Evolutionary conservation across 2,888 invertebrate genomes (phyloP), one percentile per base, ranked within the genome.

Genomic region (Nemoura dubitans): DNA sequence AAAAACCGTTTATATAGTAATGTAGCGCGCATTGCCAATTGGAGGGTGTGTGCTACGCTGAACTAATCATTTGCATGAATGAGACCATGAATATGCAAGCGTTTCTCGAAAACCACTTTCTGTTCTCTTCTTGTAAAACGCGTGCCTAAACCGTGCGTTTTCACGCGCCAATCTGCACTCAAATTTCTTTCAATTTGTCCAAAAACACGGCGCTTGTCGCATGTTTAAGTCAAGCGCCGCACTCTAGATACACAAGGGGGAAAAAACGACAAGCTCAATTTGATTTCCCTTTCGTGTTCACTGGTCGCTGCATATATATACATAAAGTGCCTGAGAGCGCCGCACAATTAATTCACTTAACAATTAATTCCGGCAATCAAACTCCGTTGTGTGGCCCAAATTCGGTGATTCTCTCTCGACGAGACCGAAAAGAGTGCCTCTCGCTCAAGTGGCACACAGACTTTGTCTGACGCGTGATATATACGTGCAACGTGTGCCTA

Each of bases 51-150:
- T 3, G n/a, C n/a, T n/a, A 59, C 1, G 59, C 59, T 21, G 59
- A 59, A 59, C 59, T 59, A 59, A 59, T 59, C 16, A 59, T 59
- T 59, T 59, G 59, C 59, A 59, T 59, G 59, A 59, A 59, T 59
- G 59, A 10, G 59, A 59, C 21, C 59, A 59, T 59, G 59, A 10
- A 59, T 59, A 21, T 59, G 59, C 59, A 59, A 59, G 59, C 14
- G 59, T 59, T 36, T 36, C 59, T 1, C 59, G 59, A 21, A 59
- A 21, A 36, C 36, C 3, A 59, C 59, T 59, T 59, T 59, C 59
- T 59, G 59, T 59, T 59, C 59, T 59, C 14, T 59, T 59, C 59
- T 36, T 36, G 3, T 6, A 3, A 6, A 36, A 36, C 36, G 10
- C 3, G 14, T n/a, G 14, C 10, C 16, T 59, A 59, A 7, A 59